These are phyloP conservation scores for Aphyosemion australe DNA, from an alignment of 2,113 vertebrate species.

Conservation along the genomic window DNA sequence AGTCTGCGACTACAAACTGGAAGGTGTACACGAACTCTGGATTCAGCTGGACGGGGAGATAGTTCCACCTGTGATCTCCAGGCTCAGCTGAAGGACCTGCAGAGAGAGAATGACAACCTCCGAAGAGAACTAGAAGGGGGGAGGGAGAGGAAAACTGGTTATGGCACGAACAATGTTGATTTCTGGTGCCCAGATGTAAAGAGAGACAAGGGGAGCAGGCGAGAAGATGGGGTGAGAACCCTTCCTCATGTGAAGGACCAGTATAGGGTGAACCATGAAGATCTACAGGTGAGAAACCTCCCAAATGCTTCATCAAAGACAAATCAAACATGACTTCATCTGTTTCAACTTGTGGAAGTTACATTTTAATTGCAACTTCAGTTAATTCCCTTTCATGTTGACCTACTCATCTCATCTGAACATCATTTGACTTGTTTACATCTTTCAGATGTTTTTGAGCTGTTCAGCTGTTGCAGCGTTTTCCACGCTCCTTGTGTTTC, in stretches of 20 bases:
- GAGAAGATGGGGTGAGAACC: slow-evolving; percentile 88
- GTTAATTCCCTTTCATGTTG: background rate
- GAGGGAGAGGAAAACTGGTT: slow-evolving; percentile 87
- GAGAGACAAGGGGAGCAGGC: slow-evolving; percentile 86
- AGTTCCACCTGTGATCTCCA: slow-evolving; percentile 87
- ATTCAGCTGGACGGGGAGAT: slow-evolving; percentile 66
- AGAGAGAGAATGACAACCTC: slow-evolving; percentile 91
- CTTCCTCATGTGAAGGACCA: slow-evolving; percentile 87
- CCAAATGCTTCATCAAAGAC: background rate
- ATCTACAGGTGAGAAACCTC: slow-evolving; percentile 85
- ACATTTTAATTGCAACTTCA: background rate
- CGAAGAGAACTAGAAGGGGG: slow-evolving; percentile 89
- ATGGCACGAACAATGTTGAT: slow-evolving; percentile 88
- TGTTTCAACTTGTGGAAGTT: too few species aligned
- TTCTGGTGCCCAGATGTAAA: slow-evolving; percentile 96
- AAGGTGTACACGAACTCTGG: slow-evolving; percentile 42
- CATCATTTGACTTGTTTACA: slow-evolving; percentile 28
- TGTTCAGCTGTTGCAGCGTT: slow-evolving; percentile 33
- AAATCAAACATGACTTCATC: background rate
- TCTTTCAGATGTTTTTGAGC: slow-evolving; percentile 45
- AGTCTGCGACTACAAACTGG: slow-evolving; percentile 81
- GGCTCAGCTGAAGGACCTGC: slow-evolving; percentile 89
- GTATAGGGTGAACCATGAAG: slow-evolving; percentile 89
- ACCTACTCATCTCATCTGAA: slow-evolving; percentile 12
- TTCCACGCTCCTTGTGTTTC: slow-evolving; percentile 53